Percentiles rank a stretch among this genome's conserved stretches.
Evolutionary conservation across 1,140 invertebrate genomes (phyloP).

Genomic region (Bombus haemorrhoidalis): DNA sequence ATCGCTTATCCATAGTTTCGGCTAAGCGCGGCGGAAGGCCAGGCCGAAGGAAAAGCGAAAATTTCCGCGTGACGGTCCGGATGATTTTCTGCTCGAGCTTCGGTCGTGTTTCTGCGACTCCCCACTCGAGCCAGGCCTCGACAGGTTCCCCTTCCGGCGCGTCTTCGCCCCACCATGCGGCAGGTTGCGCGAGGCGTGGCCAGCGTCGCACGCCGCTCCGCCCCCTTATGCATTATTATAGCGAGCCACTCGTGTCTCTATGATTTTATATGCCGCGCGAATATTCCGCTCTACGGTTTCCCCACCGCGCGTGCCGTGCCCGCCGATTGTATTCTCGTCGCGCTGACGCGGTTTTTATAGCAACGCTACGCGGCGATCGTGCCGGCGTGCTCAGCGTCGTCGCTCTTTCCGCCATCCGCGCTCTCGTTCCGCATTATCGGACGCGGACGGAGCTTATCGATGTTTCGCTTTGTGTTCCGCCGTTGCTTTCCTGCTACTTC

Average conservation of each 20-base stretch:
- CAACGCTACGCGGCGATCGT: neutral
- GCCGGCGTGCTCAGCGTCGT: neutral
- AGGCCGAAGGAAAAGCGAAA: constrained; percentile 17
- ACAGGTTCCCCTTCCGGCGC: constrained; percentile 58
- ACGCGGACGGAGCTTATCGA: neutral
- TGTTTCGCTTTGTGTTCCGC: neutral
- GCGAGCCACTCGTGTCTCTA: constrained; percentile 75
- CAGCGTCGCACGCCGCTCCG: constrained; percentile 59
- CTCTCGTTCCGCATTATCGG: constrained; percentile 5
- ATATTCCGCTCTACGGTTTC: constrained; percentile 67
- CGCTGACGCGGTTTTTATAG: constrained; percentile 49
- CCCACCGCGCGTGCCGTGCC: constrained; percentile 54
- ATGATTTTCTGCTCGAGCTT: constrained; percentile 50
- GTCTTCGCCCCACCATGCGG: constrained; percentile 50
- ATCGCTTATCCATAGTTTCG: constrained; percentile 13
- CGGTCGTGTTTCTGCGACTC: constrained; percentile 41
- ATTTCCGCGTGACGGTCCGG: constrained; percentile 43
- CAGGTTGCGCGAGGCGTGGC: constrained; percentile 50
- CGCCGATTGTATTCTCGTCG: constrained; percentile 48
- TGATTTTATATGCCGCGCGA: constrained; percentile 80
- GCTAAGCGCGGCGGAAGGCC: neutral
- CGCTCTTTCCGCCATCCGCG: constrained; percentile 9
- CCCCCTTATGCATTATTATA: constrained; percentile 83
- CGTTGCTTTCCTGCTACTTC: neutral
- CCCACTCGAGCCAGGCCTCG: constrained; percentile 36